These are phyloP conservation scores for Orientallactaga sibirica DNA, from an alignment of 2,797 vertebrate species.

Conservation along the genomic window DNA sequence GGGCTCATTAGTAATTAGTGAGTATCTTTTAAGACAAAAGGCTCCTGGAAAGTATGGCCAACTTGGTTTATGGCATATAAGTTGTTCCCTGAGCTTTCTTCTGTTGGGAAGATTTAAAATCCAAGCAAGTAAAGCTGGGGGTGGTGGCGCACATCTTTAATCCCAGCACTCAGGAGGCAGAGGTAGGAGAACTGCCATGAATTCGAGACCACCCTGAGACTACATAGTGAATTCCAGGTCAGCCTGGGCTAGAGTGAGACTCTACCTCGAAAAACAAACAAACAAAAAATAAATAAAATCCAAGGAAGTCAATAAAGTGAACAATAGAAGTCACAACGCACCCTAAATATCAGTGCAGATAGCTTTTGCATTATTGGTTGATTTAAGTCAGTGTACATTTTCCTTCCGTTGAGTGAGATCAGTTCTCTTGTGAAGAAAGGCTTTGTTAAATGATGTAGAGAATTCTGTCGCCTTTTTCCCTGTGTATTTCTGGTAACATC, in stretches of 20 bases:
- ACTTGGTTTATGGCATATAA: conserved; percentile 33
- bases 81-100: conserved; percentile 22
- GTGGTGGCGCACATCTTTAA: no score
- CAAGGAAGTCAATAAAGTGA: background rate
- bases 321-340: background rate
- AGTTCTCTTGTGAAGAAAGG: background rate
- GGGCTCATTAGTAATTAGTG: conserved; percentile 38
- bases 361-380: conserved; percentile 1
- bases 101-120: conserved; percentile 5
- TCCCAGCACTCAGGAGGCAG: no score
- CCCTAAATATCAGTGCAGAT: conserved; percentile 31
- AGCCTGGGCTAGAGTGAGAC: no score
- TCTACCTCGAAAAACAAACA: no score
- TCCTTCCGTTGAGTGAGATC: background rate
- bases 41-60: background rate
- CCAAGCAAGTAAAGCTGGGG: background rate
- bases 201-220: no score
- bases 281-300: background rate
- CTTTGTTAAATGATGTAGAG: background rate
- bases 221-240: no score
- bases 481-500: conserved; percentile 33
- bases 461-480: conserved; percentile 1
- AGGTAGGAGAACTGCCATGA: no score
- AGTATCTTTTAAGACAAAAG: conserved; percentile 30
- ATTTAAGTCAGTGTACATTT: conserved; percentile 34